Base-by-base conservation (phyloP, 2,888 invertebrate genomes). In the Cerastoderma edule region DNA sequence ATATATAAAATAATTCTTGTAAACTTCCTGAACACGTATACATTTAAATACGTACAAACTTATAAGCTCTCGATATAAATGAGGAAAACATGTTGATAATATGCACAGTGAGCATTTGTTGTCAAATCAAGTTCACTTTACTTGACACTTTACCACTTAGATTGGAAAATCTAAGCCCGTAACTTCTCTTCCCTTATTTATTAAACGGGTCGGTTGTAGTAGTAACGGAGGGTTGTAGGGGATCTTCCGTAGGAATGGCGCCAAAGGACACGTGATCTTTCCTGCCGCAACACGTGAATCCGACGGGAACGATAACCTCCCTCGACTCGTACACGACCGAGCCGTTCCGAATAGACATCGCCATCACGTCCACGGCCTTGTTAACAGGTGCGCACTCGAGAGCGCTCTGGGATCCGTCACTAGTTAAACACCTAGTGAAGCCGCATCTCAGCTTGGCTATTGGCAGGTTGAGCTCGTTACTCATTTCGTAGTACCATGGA, bases 401-500 rank as follows among this genome's bases (percentile, higher is more conserved):
- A 28, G n/a, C 10, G 8, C n/a, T 48, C 16, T 8, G 13, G 53
- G 53, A 27, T 1, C 30, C 8, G n/a, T 1, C 56, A 1, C 57
- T 33, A 19, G 33, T 1, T 5, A 32, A 57, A 3, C n/a, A 16
- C 8, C 1, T 3, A 32, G n/a, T n/a, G n/a, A n/a, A n/a, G n/a
- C 30, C 30, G n/a, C 57, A 57, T 32, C 19, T 57, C 16, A 73
- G 46, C 16, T 30, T 27, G 10, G 80, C 83, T n/a, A 65, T 33
- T 22, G 71, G 65, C 13, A 83, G 68, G 1, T 8, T 44, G 3
- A 64, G 22, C 30, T 78, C 66, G 46, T 71, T 75, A 19, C 73
- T 44, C 6, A 44, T 28, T 8, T n/a, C 63, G 56, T 80, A 80
- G 32, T 72, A 75, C 83, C 80, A 83, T 0, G 83, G 83, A 39